Percentiles rank a stretch among this genome's conserved stretches.
Conservation (phyloP, 2,113 vertebrate genomes). For the Phaethornis superciliosus region DNA sequence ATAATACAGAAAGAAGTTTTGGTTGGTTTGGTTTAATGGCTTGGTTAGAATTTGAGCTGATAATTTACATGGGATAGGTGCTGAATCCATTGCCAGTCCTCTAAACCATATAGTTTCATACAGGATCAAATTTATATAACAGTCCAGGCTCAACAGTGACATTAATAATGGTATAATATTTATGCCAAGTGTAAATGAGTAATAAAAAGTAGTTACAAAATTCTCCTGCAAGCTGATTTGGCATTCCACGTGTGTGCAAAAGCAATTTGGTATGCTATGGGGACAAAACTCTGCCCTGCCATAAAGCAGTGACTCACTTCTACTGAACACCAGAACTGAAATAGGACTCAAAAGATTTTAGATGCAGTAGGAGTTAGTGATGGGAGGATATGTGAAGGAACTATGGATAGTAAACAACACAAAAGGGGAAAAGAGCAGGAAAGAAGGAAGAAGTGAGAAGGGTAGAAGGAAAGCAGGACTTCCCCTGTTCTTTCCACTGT, state of each 20-base stretch:
- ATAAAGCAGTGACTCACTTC: slow-evolving; percentile 51
- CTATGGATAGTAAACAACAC: not conserved
- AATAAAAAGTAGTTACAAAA: slow-evolving; percentile 7
- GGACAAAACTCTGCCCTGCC: slow-evolving; percentile 37
- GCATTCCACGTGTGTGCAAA: slow-evolving; percentile 15
- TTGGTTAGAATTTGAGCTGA: not conserved
- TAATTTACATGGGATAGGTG: not conserved
- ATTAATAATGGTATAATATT: not conserved
- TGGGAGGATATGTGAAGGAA: not conserved
- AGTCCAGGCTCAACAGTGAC: not conserved
- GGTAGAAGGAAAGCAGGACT: not conserved
- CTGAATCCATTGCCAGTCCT: not conserved
- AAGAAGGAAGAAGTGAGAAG: not conserved
- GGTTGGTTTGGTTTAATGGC: slow-evolving; percentile 11
- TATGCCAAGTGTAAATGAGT: not conserved
- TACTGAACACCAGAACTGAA: slow-evolving; percentile 32
- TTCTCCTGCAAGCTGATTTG: not conserved
- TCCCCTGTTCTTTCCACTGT: not conserved
- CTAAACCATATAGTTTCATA: not conserved
- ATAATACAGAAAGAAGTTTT: not conserved
- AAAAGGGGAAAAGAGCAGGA: not conserved
- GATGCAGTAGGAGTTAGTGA: not conserved
- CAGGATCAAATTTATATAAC: not conserved
- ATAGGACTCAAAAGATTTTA: slow-evolving; percentile 9
- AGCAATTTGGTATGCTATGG: slow-evolving; percentile 37